A percentile compares a stretch with the other conserved stretches of the same genome.
These are phyloP conservation scores for Pammene aurita DNA, from an alignment of 2,888 invertebrate genomes.

Conservation along the genomic window DNA sequence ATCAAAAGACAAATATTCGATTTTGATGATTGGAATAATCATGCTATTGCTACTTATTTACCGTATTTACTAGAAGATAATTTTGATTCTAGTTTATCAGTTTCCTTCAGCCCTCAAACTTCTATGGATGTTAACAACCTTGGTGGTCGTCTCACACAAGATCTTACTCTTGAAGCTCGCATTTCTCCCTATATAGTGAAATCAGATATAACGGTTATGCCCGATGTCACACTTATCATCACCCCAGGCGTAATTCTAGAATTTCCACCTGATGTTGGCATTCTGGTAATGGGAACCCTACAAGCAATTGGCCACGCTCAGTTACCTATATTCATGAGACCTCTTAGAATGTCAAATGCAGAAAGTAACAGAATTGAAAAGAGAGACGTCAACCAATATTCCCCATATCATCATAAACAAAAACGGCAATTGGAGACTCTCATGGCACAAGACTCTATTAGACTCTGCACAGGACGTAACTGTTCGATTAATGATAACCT, in stretches of 20 bases:
- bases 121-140: slow-evolving; percentile 86
- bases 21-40: slow-evolving; percentile 99
- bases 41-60: slow-evolving; percentile 94
- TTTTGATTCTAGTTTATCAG: slow-evolving; percentile 90
- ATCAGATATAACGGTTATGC: slow-evolving; percentile 98
- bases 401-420: slow-evolving; percentile 62
- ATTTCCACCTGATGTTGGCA: slow-evolving; percentile 97
- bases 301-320: slow-evolving; percentile 91
- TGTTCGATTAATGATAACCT: slow-evolving; percentile 84
- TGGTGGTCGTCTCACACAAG: slow-evolving; percentile 89
- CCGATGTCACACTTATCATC: slow-evolving; percentile 92
- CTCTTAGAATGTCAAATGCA: slow-evolving; percentile 69
- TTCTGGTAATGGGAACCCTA: slow-evolving; percentile 95
- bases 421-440: slow-evolving; percentile 84
- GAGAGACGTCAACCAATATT: slow-evolving; percentile 69
- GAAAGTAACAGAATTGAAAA: slow-evolving; percentile 70
- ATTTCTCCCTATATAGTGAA: slow-evolving; percentile 89
- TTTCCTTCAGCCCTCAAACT: slow-evolving; percentile 84
- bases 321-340: slow-evolving; percentile 90
- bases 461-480: slow-evolving; percentile 90
- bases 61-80: slow-evolving; percentile 93
- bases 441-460: slow-evolving; percentile 84
- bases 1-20: slow-evolving; percentile 96
- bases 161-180: slow-evolving; percentile 85
- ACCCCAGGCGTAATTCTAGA: slow-evolving; percentile 95